A percentile compares a stretch with the other conserved stretches of the same genome.
phyloP scores from a whole-genome alignment of 2,113 vertebrate species.

The Oplegnathus fasciatus region DNA sequence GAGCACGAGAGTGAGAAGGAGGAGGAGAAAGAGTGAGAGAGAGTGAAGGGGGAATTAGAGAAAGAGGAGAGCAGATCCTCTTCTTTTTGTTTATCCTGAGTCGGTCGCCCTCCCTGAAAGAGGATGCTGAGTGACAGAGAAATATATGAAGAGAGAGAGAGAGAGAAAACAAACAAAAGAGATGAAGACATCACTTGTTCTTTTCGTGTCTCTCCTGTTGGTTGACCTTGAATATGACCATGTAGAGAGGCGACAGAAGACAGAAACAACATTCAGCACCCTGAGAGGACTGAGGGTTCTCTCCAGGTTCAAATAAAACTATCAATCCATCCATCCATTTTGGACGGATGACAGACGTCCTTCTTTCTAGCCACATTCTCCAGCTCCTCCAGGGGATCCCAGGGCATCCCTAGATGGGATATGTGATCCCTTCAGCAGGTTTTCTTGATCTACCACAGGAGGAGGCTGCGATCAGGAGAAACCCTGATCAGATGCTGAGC shows the following conservation, averaged over 20 bases:
- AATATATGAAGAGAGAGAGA: neutral
- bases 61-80: constrained; percentile 51
- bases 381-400: neutral
- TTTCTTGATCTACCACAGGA: no score
- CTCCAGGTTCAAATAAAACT: neutral
- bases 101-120: constrained; percentile 37
- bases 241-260: neutral
- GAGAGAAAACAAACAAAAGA: constrained; percentile 24
- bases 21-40: neutral
- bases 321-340: neutral
- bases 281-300: neutral
- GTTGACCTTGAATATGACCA: constrained; percentile 41
- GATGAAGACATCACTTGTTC: constrained; percentile 36
- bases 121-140: constrained; percentile 57
- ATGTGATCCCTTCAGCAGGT: neutral
- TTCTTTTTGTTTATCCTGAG: constrained; percentile 61
- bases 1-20: constrained; percentile 20
- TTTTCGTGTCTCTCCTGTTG: constrained; percentile 18
- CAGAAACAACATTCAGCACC: neutral
- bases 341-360: no score
- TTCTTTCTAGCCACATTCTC: neutral
- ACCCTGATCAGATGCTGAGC: neutral
- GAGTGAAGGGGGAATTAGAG: constrained; percentile 50
- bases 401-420: neutral
- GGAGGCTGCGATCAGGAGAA: neutral